A percentile compares a stretch with the other conserved stretches of the same genome.
Conservation (phyloP, 1,140 invertebrate species). For the Zophobas morio region DNA sequence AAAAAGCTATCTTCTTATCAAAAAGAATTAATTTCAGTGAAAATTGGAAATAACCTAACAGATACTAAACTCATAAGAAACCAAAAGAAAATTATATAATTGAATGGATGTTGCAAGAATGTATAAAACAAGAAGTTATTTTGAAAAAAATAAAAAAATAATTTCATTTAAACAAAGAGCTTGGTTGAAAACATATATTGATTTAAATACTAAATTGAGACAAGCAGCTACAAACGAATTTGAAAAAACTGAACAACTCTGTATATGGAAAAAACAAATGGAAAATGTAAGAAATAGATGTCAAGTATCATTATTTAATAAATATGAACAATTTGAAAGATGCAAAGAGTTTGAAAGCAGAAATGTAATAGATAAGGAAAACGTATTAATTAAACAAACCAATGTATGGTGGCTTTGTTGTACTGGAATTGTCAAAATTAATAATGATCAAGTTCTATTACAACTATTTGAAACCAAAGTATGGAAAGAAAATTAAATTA, state of each 20-base stretch:
- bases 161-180: conserved; percentile 70
- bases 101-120: conserved; percentile 70
- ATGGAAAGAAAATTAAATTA: too few relatives aligned
- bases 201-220: conserved; percentile 64
- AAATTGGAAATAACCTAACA: background rate
- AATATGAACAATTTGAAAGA: too few relatives aligned
- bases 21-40: background rate
- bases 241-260: conserved; percentile 64
- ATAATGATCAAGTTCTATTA: too few relatives aligned
- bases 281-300: too few relatives aligned
- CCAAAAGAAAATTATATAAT: conserved; percentile 66
- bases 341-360: too few relatives aligned
- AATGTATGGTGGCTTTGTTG: too few relatives aligned
- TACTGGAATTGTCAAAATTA: too few relatives aligned
- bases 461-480: too few relatives aligned
- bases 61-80: conserved; percentile 8
- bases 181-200: conserved; percentile 69
- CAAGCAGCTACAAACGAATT: conserved; percentile 66
- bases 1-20: background rate
- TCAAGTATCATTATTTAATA: too few relatives aligned
- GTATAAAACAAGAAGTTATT: conserved; percentile 67
- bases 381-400: too few relatives aligned
- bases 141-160: conserved; percentile 51
- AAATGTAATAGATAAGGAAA: too few relatives aligned
- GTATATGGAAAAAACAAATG: too few relatives aligned